Conservation (phyloP, 1,140 invertebrate species). For the Drosophila mojavensis region DNA sequence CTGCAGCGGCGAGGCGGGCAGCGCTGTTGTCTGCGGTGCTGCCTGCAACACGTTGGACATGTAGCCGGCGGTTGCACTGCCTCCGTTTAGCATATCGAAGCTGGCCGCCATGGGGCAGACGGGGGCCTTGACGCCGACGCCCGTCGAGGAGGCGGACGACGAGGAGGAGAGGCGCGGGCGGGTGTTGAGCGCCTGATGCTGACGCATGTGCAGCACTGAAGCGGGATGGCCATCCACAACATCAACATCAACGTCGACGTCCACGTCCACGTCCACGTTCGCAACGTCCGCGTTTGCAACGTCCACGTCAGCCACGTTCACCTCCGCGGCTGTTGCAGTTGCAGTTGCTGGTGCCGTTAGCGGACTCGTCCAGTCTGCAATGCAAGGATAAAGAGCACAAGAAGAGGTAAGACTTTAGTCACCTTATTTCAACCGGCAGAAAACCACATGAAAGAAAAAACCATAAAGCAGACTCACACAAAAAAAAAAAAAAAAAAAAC, state of each 20-base stretch:
- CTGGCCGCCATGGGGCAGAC: conserved; percentile 55
- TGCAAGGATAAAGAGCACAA: conserved; percentile 18
- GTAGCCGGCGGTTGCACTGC: conserved; percentile 52
- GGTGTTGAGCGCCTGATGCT: conserved; percentile 68
- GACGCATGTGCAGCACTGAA: conserved; percentile 72
- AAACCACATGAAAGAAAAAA: conserved; percentile 30
- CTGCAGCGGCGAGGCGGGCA: conserved; percentile 68
- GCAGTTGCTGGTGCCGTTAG: conserved; percentile 41
- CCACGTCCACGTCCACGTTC: conserved; percentile 45
- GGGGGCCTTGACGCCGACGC: conserved; percentile 41
- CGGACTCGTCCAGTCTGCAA: conserved; percentile 78
- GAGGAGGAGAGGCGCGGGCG: conserved; percentile 44
- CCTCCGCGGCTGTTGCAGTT: conserved; percentile 44
- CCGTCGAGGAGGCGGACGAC: conserved; percentile 8
- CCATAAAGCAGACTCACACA: conserved; percentile 23
- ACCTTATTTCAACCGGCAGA: conserved; percentile 62
- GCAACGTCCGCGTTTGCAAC: conserved; percentile 38
- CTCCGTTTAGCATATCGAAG: conserved; percentile 54
- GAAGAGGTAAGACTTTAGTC: conserved; percentile 46
- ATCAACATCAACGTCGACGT: conserved; percentile 47
- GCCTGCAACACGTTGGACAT: conserved; percentile 64
- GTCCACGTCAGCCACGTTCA: conserved; percentile 45
- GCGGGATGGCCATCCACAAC: conserved; percentile 76
- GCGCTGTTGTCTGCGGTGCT: conserved; percentile 19
- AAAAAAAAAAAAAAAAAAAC: conserved; percentile 57